Evolutionary conservation across 1,140 invertebrate genomes (phyloP), one percentile per base, ranked within the genome.

Genomic region (Rhyacophila brunnea): DNA sequence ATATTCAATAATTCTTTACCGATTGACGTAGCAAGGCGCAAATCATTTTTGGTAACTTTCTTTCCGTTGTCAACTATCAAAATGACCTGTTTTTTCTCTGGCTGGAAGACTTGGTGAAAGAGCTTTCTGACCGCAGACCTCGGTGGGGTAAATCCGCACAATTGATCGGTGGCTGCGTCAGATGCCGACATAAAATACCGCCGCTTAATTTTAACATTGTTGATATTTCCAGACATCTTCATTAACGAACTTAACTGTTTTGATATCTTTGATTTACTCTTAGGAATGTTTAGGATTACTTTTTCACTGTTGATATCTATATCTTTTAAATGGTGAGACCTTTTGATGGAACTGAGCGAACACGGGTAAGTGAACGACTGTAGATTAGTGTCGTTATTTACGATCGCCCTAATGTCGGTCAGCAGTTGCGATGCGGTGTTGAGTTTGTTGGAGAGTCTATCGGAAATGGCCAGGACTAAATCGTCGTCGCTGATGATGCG

Each of bases 341-440:
- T 78, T 58, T 73, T 69, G 35, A 77, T 75, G 56, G 76, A 76
- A 53, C 73, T 76, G 50, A 76, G 73, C 17, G 75, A 76, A 46
- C 76, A 79, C n/a, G 76, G 77, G 63, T 74, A 73, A 4, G 74
- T 77, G 52, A 72, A 78, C 64, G 76, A 77, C 60, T 71, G 70
- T 6, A 55, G 14, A 17, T 42, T 35, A 0, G 58, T 28, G 28
- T 65, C 63, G 44, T 44, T 51, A 14, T 49, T 15, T 3, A 58
- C 44, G 15, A 28, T 19, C 9, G 19, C 20, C 19, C 45, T 42
- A 35, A 55, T 55, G 15, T 58, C 58, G 9, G 9, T 5, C 11
- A 65, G 42, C 18, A 47, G 14, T 9, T 44, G 43, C 10, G 45
- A 10, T 23, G 58, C 55, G 0, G 49, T 18, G 23, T 42, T 55